Evolutionary conservation across 2,797 vertebrate genomes (phyloP), one percentile per base, ranked within the genome.

Genomic region (Peromyscus eremicus): DNA sequence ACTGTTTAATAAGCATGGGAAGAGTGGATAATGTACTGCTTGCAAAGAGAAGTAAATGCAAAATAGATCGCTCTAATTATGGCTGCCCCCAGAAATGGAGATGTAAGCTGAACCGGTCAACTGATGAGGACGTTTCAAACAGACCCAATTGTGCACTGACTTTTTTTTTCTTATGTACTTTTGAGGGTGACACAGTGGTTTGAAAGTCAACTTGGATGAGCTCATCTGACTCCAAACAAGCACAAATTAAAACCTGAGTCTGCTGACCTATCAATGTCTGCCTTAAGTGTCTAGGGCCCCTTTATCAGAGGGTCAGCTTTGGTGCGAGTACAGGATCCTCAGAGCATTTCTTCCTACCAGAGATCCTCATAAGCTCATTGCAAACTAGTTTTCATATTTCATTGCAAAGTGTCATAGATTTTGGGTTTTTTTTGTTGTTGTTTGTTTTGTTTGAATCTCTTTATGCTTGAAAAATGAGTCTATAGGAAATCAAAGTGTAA

Each of bases 1-100:
- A 98, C 98, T 98, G 98, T 98, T 98, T 99, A 99, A 99, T 98
- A 98, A 98, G 98, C 98, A 98, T 98, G 98, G 97, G 98, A 98
- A 98, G 98, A 98, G 97, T 98, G 98, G 98, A 98, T 98, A 98
- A 98, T 98, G 98, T 98, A 98, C 98, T 98, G 98, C 98, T 98
- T 98, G 98, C 98, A 98, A 98, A 98, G 98, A 98, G 98, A 98
- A 98, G 98, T 98, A 98, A 98, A 98, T 98, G 98, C 98, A 98
- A 98, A 98, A 98, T 98, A 98, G 98, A 98, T 98, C 97, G 95
- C 96, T 98, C 98, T 98, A 98, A 98, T 98, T 98, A 98, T 98
- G 98, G 98, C 98, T 97, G 97, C 96, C 98, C 97, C 97, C 89
- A 98, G 98, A 98, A 98, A 98, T 95, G 98, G 98, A 98, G 98